phyloP scores from a whole-genome alignment of 37 sponge, comb jelly and placozoan genomes.

The Geodia barretti region DNA sequence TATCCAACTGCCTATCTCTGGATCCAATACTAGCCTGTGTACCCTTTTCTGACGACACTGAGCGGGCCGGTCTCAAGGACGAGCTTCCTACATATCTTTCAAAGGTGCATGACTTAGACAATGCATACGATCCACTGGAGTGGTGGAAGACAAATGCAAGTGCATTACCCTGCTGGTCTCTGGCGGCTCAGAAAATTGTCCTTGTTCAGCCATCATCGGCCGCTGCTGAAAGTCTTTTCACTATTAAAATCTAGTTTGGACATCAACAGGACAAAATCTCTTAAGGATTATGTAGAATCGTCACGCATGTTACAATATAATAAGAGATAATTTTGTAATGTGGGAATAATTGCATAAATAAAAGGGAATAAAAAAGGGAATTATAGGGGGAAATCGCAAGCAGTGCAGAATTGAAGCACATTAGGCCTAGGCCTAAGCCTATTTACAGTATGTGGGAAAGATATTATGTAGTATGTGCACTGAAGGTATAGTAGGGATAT shows the following conservation, averaged over 20 bases:
- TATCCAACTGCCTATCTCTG: conserved; percentile 8
- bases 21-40: background rate
- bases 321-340: no score
- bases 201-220: conserved; percentile 27
- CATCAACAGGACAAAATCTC: conserved; percentile 9
- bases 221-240: conserved; percentile 27
- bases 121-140: conserved; percentile 14
- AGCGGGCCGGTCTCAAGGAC: conserved; percentile 10
- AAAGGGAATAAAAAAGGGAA: no score
- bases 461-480: no score
- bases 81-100: conserved; percentile 40
- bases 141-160: conserved; percentile 41
- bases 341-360: no score
- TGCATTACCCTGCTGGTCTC: conserved; percentile 35
- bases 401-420: no score
- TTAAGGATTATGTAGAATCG: conserved; percentile 33
- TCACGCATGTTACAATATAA: conserved; percentile 38
- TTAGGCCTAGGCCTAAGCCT: no score
- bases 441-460: no score
- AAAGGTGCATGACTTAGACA: background rate
- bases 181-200: conserved; percentile 14
- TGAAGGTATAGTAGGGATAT: no score
- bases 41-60: background rate
- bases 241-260: conserved; percentile 11
- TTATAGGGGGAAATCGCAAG: no score